Conservation (phyloP, 2,113 vertebrate species). For the Phodopus roborovskii region DNA sequence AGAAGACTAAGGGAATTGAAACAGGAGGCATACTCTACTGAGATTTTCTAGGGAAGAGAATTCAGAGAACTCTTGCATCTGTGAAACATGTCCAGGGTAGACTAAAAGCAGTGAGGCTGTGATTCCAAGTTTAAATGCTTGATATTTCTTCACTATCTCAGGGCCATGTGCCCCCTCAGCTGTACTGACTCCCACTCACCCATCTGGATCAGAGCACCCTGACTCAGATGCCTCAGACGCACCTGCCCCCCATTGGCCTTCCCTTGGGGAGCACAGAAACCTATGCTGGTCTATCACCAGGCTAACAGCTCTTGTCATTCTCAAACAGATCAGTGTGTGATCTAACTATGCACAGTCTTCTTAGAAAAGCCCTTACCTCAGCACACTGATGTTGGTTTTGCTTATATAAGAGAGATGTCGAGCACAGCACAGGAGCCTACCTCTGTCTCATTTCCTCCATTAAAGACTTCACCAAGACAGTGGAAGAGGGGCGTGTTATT, state of each 20-base stretch:
- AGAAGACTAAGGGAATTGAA: background rate
- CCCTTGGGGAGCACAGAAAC: background rate
- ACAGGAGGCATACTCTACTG: background rate
- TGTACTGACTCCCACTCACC: background rate
- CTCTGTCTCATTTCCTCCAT: constrained; percentile 69
- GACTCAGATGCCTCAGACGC: background rate
- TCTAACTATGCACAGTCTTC: background rate
- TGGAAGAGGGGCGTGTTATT: background rate
- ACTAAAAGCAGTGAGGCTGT: background rate
- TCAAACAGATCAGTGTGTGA: background rate
- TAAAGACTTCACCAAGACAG: background rate
- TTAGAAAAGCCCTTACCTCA: constrained; percentile 67
- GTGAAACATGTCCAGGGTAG: background rate
- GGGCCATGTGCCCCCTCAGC: background rate
- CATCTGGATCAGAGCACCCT: background rate
- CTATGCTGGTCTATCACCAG: background rate
- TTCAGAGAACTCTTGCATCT: background rate
- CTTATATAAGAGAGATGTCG: constrained; percentile 52
- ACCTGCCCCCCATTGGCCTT: background rate
- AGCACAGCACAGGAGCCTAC: background rate
- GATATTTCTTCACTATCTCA: background rate
- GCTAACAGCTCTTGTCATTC: background rate
- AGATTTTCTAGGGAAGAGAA: background rate
- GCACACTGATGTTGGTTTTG: constrained; percentile 60
- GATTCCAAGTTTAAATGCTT: background rate